Percentiles rank a stretch among this genome's conserved stretches.
phyloP scores from a whole-genome alignment of 2,888 invertebrate genomes.

The Athrips mouffetella region DNA sequence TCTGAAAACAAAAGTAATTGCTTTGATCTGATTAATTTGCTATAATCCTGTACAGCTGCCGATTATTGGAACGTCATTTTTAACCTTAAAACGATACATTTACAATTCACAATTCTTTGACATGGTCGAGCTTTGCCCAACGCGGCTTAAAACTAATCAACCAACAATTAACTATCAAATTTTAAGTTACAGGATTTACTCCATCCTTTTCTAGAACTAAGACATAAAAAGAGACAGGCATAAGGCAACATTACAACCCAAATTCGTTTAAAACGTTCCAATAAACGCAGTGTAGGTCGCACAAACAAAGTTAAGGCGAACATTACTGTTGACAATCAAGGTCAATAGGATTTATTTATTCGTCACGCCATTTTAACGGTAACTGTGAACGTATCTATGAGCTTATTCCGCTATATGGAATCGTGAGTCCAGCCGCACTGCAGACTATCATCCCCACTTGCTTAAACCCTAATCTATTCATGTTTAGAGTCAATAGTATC shows the following conservation, averaged over 20 bases:
- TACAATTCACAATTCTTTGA: not conserved
- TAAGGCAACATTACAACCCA: not conserved
- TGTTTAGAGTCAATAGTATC: too few relatives aligned
- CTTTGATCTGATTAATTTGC: not conserved
- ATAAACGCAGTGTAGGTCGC: not conserved
- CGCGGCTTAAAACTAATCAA: not conserved
- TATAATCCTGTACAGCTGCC: not conserved
- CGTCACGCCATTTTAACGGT: too few relatives aligned
- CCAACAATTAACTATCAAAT: not conserved
- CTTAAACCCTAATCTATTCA: too few relatives aligned
- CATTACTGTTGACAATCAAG: too few relatives aligned
- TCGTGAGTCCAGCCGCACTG: too few relatives aligned
- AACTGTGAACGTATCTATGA: too few relatives aligned
- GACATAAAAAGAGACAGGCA: not conserved
- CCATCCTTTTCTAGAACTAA: not conserved
- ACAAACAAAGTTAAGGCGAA: too few relatives aligned
- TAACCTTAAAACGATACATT: not conserved
- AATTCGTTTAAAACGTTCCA: not conserved
- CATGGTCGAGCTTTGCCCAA: not conserved
- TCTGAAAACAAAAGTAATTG: not conserved
- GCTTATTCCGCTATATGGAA: too few relatives aligned
- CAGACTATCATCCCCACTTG: too few relatives aligned
- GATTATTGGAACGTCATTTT: constrained; percentile 1
- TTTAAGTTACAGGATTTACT: not conserved
- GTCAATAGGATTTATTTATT: too few relatives aligned